phyloP scores from a whole-genome alignment of 2,888 invertebrate genomes.

The Dioctria rufipes region DNA sequence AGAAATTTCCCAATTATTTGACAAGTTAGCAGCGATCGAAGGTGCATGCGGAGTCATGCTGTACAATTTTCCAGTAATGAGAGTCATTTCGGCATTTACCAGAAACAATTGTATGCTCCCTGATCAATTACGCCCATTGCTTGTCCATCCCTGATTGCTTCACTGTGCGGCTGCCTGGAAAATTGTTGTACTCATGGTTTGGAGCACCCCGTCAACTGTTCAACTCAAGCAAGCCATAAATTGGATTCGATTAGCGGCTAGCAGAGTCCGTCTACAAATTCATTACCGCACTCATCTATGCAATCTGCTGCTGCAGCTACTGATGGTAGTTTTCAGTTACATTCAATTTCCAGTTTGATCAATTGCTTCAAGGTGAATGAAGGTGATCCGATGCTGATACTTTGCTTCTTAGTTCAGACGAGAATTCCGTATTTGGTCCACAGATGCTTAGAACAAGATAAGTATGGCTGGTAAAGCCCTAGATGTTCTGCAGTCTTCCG shows the following conservation, averaged over 20 bases:
- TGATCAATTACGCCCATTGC: slow-evolving; percentile 11
- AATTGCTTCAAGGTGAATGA: neutral
- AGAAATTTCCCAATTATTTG: too few relatives aligned
- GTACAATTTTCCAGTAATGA: too few relatives aligned
- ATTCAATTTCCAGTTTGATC: neutral
- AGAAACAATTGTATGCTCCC: neutral
- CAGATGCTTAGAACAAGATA: neutral
- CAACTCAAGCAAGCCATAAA: slow-evolving; percentile 4
- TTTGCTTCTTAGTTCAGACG: neutral
- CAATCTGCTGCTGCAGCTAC: neutral
- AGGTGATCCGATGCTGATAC: neutral
- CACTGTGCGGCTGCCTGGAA: neutral
- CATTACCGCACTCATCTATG: slow-evolving; percentile 10
- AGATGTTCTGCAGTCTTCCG: neutral
- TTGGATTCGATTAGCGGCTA: slow-evolving; percentile 20
- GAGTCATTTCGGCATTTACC: neutral
- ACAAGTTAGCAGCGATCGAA: too few relatives aligned
- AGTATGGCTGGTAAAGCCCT: neutral
- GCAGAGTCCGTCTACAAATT: slow-evolving; percentile 2
- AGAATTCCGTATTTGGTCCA: neutral
- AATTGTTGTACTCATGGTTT: neutral
- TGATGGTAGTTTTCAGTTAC: neutral
- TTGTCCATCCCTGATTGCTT: neutral
- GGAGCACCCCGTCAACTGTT: neutral
- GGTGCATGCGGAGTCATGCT: too few relatives aligned